A percentile compares a stretch with the other conserved stretches of the same genome.
phyloP scores from a whole-genome alignment of 2,797 vertebrate species.

The Lithobates sylvaticus region DNA sequence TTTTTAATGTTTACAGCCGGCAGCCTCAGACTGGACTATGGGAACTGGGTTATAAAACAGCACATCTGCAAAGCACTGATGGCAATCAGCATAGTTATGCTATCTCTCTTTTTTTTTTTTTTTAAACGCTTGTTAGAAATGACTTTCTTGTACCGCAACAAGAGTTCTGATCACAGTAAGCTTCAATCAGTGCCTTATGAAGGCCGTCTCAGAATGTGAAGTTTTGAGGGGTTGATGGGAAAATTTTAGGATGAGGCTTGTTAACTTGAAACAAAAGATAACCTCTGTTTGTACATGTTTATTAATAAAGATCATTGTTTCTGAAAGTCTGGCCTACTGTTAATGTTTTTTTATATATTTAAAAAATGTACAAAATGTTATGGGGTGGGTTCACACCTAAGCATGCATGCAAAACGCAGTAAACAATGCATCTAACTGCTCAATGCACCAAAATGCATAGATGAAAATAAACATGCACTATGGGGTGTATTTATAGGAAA shows the following conservation, averaged over 20 bases:
- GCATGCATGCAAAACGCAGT: too few species aligned
- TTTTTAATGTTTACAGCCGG: conserved; percentile 17
- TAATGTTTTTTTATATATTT: too few species aligned
- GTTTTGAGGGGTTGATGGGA: background rate
- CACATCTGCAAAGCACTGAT: background rate
- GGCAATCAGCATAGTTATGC: too few species aligned
- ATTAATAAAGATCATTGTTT: conserved; percentile 57
- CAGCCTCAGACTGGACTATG: background rate
- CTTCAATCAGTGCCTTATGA: background rate
- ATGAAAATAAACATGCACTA: too few species aligned
- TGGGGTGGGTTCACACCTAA: too few species aligned
- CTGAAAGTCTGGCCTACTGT: background rate
- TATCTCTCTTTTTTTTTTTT: too few species aligned
- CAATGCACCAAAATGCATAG: too few species aligned
- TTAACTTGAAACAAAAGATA: conserved; percentile 52
- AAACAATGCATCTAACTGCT: too few species aligned
- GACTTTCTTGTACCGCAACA: background rate
- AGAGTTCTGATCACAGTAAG: background rate
- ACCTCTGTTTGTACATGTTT: conserved; percentile 48
- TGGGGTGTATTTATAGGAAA: too few species aligned
- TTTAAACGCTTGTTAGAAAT: too few species aligned
- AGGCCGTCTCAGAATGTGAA: background rate
- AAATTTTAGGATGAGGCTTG: conserved; percentile 12
- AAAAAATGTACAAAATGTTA: too few species aligned
- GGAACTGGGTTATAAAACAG: background rate